A percentile compares a stretch with the other conserved stretches of the same genome.
phyloP scores from a whole-genome alignment of 2,113 vertebrate genomes.

The Halichoerus grypus region DNA sequence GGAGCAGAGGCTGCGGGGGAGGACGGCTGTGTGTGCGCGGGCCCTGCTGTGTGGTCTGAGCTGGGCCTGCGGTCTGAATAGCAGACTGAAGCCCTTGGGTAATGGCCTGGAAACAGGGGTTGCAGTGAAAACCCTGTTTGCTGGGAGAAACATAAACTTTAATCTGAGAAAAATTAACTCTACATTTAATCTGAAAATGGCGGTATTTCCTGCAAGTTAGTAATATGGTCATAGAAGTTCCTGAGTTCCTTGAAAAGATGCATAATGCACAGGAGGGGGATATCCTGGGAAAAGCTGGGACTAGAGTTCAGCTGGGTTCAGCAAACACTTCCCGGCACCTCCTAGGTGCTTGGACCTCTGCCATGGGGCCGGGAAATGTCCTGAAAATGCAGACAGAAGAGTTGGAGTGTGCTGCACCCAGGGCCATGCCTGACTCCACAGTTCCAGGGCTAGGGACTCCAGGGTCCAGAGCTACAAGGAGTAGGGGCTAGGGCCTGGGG shows the following conservation, averaged over 20 bases:
- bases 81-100: background rate
- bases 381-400: background rate
- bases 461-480: background rate
- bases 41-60: background rate
- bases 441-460: too few relatives aligned
- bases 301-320: background rate
- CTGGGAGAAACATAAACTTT: background rate
- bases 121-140: background rate
- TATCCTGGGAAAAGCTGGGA: background rate
- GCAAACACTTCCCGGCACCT: background rate
- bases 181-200: background rate
- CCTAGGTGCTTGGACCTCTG: background rate
- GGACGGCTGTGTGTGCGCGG: background rate
- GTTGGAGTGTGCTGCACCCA: background rate
- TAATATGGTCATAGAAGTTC: background rate
- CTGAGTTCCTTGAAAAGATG: background rate
- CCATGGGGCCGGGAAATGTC: background rate
- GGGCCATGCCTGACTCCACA: background rate
- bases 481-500: fast-evolving
- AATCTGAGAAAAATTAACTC: background rate
- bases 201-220: background rate
- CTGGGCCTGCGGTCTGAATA: background rate
- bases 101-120: background rate
- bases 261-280: background rate
- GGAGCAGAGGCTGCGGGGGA: too few relatives aligned